Conservation (phyloP, 2,888 invertebrate genomes). For the Portevinia maculata region DNA sequence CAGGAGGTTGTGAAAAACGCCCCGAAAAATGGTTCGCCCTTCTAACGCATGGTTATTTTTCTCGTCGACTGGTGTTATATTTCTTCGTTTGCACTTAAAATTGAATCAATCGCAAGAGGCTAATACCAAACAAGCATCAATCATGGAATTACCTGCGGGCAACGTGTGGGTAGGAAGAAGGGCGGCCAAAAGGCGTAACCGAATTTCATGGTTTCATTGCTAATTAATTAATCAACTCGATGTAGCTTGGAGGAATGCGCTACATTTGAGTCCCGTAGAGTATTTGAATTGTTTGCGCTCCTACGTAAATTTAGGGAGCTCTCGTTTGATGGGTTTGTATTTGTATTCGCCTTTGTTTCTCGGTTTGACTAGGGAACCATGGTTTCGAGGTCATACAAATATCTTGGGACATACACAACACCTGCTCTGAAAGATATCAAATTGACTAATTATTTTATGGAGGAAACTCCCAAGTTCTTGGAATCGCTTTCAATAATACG, state of each 20-base stretch:
- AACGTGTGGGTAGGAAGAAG: conserved; percentile 31
- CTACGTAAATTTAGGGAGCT: conserved; percentile 27
- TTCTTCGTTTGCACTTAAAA: conserved; percentile 41
- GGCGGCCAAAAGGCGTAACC: conserved; percentile 55
- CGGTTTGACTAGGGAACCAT: conserved; percentile 1
- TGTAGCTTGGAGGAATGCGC: conserved; percentile 27
- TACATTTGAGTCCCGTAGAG: conserved; percentile 35
- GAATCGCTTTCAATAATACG: conserved; percentile 7
- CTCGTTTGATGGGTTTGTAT: conserved; percentile 9
- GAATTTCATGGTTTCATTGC: conserved; percentile 54
- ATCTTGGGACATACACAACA: conserved; percentile 30
- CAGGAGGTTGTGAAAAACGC: conserved; percentile 46
- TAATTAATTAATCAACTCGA: conserved; percentile 65
- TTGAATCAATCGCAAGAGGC: conserved; percentile 30
- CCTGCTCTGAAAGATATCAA: conserved; percentile 32
- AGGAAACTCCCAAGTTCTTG: conserved; percentile 15
- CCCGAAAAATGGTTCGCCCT: conserved; percentile 19
- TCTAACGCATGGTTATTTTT: conserved; percentile 17
- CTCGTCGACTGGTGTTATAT: conserved; percentile 20
- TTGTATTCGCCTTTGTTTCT: conserved; percentile 8
- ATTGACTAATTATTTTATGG: conserved; percentile 30
- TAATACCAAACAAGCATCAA: conserved; percentile 50
- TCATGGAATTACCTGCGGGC: conserved; percentile 31
- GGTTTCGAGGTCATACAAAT: not conserved
- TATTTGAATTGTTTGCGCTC: conserved; percentile 54